Evolutionary conservation across 2,888 invertebrate species (phyloP), one percentile per base, ranked within the genome.

Genomic region (Peribatodes rhomboidaria): DNA sequence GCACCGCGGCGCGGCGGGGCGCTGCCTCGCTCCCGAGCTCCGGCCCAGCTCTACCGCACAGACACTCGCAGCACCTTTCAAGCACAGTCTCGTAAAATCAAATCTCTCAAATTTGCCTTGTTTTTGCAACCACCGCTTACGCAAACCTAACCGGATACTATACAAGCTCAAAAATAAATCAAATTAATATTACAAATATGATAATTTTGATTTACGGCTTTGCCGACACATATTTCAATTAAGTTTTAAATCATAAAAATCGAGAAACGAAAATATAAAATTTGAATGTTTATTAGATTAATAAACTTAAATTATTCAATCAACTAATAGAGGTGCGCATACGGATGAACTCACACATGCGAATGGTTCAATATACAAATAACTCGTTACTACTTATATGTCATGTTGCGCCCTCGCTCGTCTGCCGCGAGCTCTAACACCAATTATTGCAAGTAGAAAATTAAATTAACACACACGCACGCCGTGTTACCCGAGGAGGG

Each of bases 401-500:
- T 85, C 86, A 81, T 80, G 82, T 83, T 78, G 76, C 77, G 75
- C 75, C 70, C 69, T 71, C 73, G 65, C 67, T 69, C 68, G 77
- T 78, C 78, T 79, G 46, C 77, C 81, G 39, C 77, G 75, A 79
- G 82, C 80, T 71, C 70, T 73, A 78, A 79, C 83, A 85, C 87
- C 89, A 91, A 91, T 92, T 90, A 92, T 83, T 85, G 83, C 88
- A 90, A 74, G 72, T 88, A 87, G 90, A 91, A 92, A 92, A 92
- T 92, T 92, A 90, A 92, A 92, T 92, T 92, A 92, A 90, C 89
- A 90, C 89, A 92, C 92, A 89, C 90, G 88, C 89, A 88, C 81
- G 75, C 74, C 83, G 85, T 78, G 83, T 82, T 82, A 83, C 82
- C 75, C 82, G 74, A 84, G 85, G 85, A 85, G 86, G 84, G 80